Evolutionary conservation across 2,113 vertebrate genomes (phyloP).

Genomic region (Crypturellus undulatus): DNA sequence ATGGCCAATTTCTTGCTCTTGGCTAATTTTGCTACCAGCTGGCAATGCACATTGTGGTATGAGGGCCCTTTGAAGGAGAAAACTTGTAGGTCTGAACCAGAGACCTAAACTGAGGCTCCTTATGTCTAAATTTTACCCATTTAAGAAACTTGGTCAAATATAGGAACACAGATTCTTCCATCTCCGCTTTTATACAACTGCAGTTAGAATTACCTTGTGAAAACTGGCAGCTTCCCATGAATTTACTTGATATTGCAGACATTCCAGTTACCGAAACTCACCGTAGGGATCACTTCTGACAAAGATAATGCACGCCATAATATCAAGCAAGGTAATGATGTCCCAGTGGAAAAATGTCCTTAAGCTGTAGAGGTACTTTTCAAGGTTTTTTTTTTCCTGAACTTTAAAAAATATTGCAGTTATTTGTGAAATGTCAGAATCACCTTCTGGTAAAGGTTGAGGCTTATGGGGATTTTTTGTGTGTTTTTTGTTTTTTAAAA

Average conservation of each 20-base stretch:
- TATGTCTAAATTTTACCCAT: not conserved
- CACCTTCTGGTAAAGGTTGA: not conserved
- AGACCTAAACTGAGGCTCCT: not conserved
- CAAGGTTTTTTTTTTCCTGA: not conserved
- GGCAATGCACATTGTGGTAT: rapidly evolving
- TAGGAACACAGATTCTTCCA: not conserved
- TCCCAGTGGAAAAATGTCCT: not conserved
- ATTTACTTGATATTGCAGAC: not conserved
- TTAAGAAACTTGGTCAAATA: not conserved
- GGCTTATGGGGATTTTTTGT: no score
- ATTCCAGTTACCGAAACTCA: not conserved
- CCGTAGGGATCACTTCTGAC: not conserved
- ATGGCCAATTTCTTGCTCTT: not conserved
- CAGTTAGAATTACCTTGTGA: not conserved
- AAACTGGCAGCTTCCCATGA: not conserved
- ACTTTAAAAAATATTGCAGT: not conserved
- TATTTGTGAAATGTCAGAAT: not conserved
- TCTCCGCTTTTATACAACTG: not conserved
- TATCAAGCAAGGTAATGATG: not conserved
- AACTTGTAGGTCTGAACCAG: not conserved
- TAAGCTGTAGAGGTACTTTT: not conserved
- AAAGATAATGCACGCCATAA: not conserved
- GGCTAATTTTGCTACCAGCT: not conserved
- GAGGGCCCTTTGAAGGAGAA: not conserved
- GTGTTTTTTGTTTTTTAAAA: not conserved